Conservation (phyloP, 2,888 invertebrate genomes). For the Drosophila hawaiiensis region DNA sequence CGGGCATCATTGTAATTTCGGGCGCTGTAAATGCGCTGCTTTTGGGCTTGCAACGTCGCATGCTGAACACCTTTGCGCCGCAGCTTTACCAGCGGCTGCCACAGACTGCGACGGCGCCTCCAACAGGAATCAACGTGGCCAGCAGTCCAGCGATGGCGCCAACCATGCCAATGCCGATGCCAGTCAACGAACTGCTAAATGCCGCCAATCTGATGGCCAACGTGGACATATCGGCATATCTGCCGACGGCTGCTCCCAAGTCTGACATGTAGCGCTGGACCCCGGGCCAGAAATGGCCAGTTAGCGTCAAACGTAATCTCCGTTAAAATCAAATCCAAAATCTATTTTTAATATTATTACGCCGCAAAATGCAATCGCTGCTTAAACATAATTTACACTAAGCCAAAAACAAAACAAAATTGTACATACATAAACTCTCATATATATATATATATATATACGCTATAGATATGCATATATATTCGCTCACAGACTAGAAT, state of each 20-base stretch:
- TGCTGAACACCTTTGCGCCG: conserved; percentile 70
- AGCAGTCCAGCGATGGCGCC: neutral
- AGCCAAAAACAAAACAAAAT: conserved; percentile 26
- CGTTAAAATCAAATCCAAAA: conserved; percentile 13
- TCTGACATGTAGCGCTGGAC: conserved; percentile 27
- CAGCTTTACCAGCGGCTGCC: conserved; percentile 60
- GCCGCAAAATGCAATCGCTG: conserved; percentile 10
- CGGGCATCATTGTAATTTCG: conserved; percentile 96
- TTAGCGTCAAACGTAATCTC: conserved; percentile 39
- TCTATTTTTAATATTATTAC: conserved; percentile 11
- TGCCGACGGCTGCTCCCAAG: conserved; percentile 60
- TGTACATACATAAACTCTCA: conserved; percentile 39
- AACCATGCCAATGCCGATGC: too few relatives aligned
- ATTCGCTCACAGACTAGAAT: too few relatives aligned
- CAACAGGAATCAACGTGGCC: neutral
- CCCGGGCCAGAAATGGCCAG: conserved; percentile 4
- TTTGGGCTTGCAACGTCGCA: conserved; percentile 58
- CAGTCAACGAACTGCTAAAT: conserved; percentile 74
- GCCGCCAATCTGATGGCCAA: conserved; percentile 81
- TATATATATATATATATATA: conserved; percentile 10
- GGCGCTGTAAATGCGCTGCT: conserved; percentile 77
- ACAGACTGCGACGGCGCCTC: conserved; percentile 35
- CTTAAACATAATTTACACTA: conserved; percentile 33
- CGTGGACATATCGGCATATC: conserved; percentile 67
- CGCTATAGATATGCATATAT: neutral